Base-by-base conservation (phyloP, 2,113 vertebrate species). In the Hippocampus abdominalis region DNA sequence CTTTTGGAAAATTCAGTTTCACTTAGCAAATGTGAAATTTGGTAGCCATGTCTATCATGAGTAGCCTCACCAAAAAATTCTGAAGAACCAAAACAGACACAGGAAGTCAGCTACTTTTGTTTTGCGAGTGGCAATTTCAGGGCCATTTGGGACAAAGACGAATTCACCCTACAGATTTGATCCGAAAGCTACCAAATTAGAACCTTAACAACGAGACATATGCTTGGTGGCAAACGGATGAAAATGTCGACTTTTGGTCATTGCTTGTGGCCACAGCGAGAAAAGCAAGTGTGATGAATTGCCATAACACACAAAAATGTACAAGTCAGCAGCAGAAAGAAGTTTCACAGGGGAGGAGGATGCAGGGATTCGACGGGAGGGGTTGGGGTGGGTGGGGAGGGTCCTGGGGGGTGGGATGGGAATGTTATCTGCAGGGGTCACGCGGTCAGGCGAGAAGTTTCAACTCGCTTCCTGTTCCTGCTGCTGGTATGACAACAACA, bases 391-490 rank as follows among this genome's bases (percentile, higher is more conserved):
- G 69, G 79, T 72, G 40, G 71, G 71, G 68, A 86, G 21, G 39
- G 15, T 7, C 7, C 23, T 23, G 65, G 29, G 66, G 85, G 82
- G 87, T 84, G 89, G 89, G 85, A 82, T 89, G 88, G 89, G 88
- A 89, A 90, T 80, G 83, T 80, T 92, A 88, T 90, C 88, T 87
- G 73, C 75, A 54, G 49, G 81, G 91, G 87, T 91, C 80, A 77
- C 57, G 44, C 75, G 87, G 86, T 87, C 83, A 86, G 76, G 72
- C 44, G 59, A 78, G 85, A 81, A 84, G 88, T 84, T 92, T 91
- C 87, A 90, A 87, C 88, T 89, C 88, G 87, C 88, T 91, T 92
- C 91, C 91, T 88, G 86, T 86, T 88, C 80, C 88, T 87, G 85
- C 80, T 89, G 85, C 87, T 69, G 79, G 84, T 80, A 87, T 87